Conservation (phyloP, 2,888 invertebrate species). For the Nomada fabriciana region DNA sequence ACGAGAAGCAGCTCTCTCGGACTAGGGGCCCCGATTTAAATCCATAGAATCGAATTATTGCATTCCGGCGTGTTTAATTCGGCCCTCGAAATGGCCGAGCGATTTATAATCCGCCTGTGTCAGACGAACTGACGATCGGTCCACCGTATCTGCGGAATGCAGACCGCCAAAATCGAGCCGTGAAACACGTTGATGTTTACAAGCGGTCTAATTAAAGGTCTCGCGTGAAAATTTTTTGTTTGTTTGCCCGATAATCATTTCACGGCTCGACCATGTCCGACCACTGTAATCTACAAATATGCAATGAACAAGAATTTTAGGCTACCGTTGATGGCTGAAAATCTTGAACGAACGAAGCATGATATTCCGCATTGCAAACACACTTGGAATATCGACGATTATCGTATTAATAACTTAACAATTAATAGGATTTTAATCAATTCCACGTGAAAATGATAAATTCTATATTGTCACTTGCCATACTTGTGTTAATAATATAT, state of each 20-base stretch:
- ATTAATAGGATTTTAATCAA: no score
- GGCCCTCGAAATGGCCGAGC: slow-evolving; percentile 55
- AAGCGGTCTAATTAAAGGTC: slow-evolving; percentile 41
- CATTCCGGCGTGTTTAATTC: slow-evolving; percentile 69
- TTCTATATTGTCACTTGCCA: background rate
- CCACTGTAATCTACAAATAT: background rate
- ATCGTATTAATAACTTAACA: background rate
- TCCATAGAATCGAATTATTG: slow-evolving; percentile 67
- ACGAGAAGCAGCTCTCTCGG: slow-evolving; percentile 11
- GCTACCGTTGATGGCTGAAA: background rate
- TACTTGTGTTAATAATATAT: background rate
- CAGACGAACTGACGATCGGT: slow-evolving; percentile 59
- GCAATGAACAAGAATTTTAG: background rate
- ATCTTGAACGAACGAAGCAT: background rate
- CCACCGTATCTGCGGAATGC: slow-evolving; percentile 61
- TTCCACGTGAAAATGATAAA: background rate
- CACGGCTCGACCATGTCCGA: background rate
- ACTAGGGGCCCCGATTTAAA: slow-evolving; percentile 24
- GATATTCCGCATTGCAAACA: background rate
- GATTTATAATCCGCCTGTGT: slow-evolving; percentile 68
- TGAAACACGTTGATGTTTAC: slow-evolving; percentile 22
- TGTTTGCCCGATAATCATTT: slow-evolving; percentile 35
- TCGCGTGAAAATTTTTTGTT: slow-evolving; percentile 31
- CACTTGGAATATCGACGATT: background rate
- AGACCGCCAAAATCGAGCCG: slow-evolving; percentile 40